Evolutionary conservation across 2,888 invertebrate species (phyloP).

Genomic region (Hemistola chrysoprasaria): DNA sequence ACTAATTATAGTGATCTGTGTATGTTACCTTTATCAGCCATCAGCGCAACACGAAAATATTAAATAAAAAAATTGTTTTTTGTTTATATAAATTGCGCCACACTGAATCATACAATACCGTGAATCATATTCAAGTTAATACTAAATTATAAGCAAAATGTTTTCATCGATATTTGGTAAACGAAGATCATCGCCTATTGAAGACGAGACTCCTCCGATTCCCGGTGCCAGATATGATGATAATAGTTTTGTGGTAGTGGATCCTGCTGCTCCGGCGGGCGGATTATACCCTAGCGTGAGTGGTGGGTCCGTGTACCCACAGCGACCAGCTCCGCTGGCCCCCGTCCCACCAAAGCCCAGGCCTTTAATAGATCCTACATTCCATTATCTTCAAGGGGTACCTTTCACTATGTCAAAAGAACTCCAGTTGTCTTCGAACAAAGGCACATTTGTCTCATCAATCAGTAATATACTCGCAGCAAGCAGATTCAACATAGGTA

Average conservation of each 20-base stretch:
- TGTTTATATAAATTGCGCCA: neutral
- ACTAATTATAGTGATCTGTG: too few relatives aligned
- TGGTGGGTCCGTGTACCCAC: slow-evolving; percentile 46
- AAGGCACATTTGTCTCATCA: slow-evolving; percentile 73
- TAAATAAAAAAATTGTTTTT: too few relatives aligned
- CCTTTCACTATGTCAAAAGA: slow-evolving; percentile 78
- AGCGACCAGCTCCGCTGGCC: slow-evolving; percentile 58
- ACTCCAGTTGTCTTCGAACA: slow-evolving; percentile 67
- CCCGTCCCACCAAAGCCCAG: slow-evolving; percentile 41
- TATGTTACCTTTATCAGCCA: too few relatives aligned
- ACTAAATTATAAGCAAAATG: slow-evolving; percentile 48
- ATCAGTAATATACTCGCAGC: slow-evolving; percentile 77
- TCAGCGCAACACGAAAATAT: too few relatives aligned
- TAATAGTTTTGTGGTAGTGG: slow-evolving; percentile 66
- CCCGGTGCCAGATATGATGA: slow-evolving; percentile 68
- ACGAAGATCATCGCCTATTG: slow-evolving; percentile 69
- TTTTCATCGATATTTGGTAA: slow-evolving; percentile 76
- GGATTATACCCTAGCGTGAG: slow-evolving; percentile 62
- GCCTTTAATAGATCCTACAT: slow-evolving; percentile 48
- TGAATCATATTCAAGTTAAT: neutral
- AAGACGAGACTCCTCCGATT: slow-evolving; percentile 70
- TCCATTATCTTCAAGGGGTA: slow-evolving; percentile 79
- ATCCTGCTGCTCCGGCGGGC: slow-evolving; percentile 47
- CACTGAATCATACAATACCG: neutral
- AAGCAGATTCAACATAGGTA: slow-evolving; percentile 63